A percentile compares a stretch with the other conserved stretches of the same genome.
Conservation (phyloP, 2,888 invertebrate genomes). For the Erynnis tages region DNA sequence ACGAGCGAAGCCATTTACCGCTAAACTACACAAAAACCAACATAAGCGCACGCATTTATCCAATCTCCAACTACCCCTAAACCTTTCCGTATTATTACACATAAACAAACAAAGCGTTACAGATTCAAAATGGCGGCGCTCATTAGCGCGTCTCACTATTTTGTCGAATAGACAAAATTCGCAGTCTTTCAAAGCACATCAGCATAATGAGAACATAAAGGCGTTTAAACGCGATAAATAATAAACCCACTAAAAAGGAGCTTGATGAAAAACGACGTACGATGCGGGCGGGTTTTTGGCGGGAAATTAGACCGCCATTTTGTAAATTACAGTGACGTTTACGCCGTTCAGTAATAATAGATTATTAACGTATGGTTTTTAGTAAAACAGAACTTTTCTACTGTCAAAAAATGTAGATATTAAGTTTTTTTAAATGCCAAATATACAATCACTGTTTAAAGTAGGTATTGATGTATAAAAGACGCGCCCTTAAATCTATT, state of each 20-base stretch:
- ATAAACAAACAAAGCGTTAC: conserved; percentile 58
- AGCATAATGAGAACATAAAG: conserved; percentile 73
- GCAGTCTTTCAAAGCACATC: conserved; percentile 73
- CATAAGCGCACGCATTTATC: conserved; percentile 36
- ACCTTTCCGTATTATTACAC: conserved; percentile 48
- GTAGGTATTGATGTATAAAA: too few relatives aligned
- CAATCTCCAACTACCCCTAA: conserved; percentile 45
- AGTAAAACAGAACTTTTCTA: too few relatives aligned
- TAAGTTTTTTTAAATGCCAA: too few relatives aligned
- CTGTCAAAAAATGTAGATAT: too few relatives aligned
- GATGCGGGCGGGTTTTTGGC: conserved; percentile 65
- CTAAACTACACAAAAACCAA: conserved; percentile 45
- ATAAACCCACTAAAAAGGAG: conserved; percentile 64
- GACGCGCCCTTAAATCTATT: too few relatives aligned
- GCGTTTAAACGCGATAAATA: conserved; percentile 73
- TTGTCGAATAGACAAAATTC: conserved; percentile 78
- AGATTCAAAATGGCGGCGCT: conserved; percentile 59
- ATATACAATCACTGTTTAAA: too few relatives aligned
- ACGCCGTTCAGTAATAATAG: conserved; percentile 25
- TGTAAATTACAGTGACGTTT: conserved; percentile 35
- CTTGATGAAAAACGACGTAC: conserved; percentile 68
- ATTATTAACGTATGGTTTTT: not conserved
- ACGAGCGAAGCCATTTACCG: conserved; percentile 29
- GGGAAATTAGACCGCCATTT: conserved; percentile 66
- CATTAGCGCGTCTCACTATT: conserved; percentile 80